phyloP scores from a whole-genome alignment of 1,140 invertebrate genomes.

The Tenebrio molitor region DNA sequence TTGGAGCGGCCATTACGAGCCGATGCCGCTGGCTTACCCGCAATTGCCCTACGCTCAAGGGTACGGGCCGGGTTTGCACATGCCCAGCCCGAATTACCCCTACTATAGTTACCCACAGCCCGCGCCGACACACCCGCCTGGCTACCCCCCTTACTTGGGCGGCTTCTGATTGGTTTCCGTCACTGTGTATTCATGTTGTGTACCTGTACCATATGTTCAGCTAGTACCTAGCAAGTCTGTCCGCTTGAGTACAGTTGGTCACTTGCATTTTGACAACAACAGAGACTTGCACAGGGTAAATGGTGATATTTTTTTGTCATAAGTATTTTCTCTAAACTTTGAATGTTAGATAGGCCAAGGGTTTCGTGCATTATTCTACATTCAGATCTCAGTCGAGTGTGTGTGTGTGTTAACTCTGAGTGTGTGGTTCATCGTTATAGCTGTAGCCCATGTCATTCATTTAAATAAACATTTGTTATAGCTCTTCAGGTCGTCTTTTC shows the following conservation, averaged over 20 bases:
- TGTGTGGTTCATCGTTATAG: conserved; percentile 62
- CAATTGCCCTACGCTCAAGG: conserved; percentile 65
- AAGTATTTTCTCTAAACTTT: conserved; percentile 68
- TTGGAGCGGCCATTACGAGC: conserved; percentile 64
- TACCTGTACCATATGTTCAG: conserved; percentile 68
- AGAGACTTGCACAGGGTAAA: conserved; percentile 69
- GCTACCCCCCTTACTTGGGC: conserved; percentile 69
- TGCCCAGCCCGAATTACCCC: conserved; percentile 71
- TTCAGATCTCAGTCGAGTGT: conserved; percentile 65
- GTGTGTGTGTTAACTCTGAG: conserved; percentile 57
- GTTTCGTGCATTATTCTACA: conserved; percentile 66
- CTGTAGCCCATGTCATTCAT: conserved; percentile 60
- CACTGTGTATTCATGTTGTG: conserved; percentile 67
- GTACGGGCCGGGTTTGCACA: conserved; percentile 68
- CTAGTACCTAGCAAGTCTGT: conserved; percentile 68
- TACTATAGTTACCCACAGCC: conserved; percentile 68
- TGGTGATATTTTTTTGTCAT: conserved; percentile 68
- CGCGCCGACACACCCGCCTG: conserved; percentile 67
- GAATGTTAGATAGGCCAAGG: conserved; percentile 67
- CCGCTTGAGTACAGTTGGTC: conserved; percentile 66
- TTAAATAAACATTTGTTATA: conserved; percentile 63
- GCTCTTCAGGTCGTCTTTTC: conserved; percentile 58
- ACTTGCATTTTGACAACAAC: conserved; percentile 66
- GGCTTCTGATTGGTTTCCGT: conserved; percentile 71
- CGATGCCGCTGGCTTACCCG: conserved; percentile 63